Conservation (phyloP, 2,113 vertebrate genomes). For the Pygoscelis adeliae region DNA sequence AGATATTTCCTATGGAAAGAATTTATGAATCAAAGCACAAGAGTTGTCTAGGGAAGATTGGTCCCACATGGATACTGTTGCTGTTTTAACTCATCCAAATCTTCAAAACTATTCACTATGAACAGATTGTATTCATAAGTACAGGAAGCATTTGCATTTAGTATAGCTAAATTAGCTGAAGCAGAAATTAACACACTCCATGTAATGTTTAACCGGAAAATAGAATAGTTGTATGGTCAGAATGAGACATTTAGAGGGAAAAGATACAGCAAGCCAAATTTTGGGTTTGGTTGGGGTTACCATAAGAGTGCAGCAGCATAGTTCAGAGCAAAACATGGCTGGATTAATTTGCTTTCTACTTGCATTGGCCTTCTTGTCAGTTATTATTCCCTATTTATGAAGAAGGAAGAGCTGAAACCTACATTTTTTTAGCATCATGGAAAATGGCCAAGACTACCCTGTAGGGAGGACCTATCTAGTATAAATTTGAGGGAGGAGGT, state of each 20-base stretch:
- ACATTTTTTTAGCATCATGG: not conserved
- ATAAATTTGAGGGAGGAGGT: not conserved
- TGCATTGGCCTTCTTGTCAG: not conserved
- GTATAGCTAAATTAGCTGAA: constrained; percentile 48
- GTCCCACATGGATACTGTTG: constrained; percentile 70
- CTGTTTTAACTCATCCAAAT: constrained; percentile 64
- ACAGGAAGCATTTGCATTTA: constrained; percentile 71
- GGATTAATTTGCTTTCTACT: not conserved
- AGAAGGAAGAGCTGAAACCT: not conserved
- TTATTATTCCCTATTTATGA: not conserved
- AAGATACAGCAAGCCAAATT: not conserved
- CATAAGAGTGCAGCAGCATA: not conserved
- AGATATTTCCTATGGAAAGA: constrained; percentile 64
- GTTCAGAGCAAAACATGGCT: not conserved
- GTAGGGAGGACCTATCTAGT: not conserved
- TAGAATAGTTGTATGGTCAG: not conserved
- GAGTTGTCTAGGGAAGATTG: constrained; percentile 56
- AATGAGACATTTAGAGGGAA: constrained; percentile 1
- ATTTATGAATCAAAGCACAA: constrained; percentile 66
- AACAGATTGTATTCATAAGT: constrained; percentile 68
- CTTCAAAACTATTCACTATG: constrained; percentile 63
- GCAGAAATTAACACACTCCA: constrained; percentile 41
- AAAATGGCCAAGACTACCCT: not conserved
- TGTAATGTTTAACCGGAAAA: constrained; percentile 59
- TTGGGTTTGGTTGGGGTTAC: not conserved